Evolutionary conservation across 2,888 invertebrate genomes (phyloP).

Genomic region (Xanthia togata): DNA sequence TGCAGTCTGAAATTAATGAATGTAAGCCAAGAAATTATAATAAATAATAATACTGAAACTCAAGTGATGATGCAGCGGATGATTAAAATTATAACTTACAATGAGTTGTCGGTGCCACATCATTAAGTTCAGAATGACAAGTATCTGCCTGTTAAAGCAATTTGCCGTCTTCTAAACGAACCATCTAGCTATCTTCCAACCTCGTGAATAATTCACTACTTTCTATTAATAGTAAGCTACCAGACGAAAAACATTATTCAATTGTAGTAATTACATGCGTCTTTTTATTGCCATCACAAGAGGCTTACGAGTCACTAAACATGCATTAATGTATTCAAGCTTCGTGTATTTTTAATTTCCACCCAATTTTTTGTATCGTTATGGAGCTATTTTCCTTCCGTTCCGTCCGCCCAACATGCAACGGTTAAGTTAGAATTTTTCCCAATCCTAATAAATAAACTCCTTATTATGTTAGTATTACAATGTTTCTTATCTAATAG

Average conservation of each 20-base stretch:
- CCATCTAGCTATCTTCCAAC: slow-evolving; percentile 66
- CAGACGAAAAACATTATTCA: slow-evolving; percentile 68
- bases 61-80: slow-evolving; percentile 84
- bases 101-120: slow-evolving; percentile 89
- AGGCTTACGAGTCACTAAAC: slow-evolving; percentile 27
- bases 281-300: slow-evolving; percentile 8
- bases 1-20: slow-evolving; percentile 86
- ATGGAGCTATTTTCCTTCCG: background rate
- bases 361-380: background rate
- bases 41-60: slow-evolving; percentile 80
- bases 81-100: slow-evolving; percentile 73
- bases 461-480: slow-evolving; percentile 33
- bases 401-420: slow-evolving; percentile 44
- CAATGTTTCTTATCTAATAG: slow-evolving; percentile 68
- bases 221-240: slow-evolving; percentile 33
- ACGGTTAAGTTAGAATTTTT: slow-evolving; percentile 13
- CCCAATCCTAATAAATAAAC: slow-evolving; percentile 10
- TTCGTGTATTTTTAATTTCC: slow-evolving; percentile 21
- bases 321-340: slow-evolving; percentile 38
- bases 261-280: slow-evolving; percentile 38
- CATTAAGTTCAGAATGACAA: slow-evolving; percentile 78
- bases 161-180: slow-evolving; percentile 86
- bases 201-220: slow-evolving; percentile 60
- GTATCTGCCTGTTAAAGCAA: slow-evolving; percentile 82
- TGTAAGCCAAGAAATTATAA: slow-evolving; percentile 83